Conservation (phyloP, 2,888 invertebrate species). For the Drosophila rubida region DNA sequence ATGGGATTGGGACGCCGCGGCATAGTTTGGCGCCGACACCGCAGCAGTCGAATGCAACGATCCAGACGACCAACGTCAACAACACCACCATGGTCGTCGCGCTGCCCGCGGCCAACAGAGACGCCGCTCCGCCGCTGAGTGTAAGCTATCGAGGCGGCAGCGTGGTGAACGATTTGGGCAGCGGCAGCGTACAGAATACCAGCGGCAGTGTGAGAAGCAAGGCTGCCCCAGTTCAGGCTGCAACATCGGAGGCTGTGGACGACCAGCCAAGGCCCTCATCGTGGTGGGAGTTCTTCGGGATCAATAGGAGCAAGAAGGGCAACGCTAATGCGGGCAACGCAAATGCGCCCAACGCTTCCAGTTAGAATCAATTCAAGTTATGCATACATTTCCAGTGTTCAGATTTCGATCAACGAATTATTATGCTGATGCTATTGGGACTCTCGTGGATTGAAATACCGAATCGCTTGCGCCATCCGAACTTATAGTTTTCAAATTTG, state of each 20-base stretch:
- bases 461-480: not conserved
- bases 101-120: not conserved
- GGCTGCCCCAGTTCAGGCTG: not conserved
- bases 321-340: conserved; percentile 29
- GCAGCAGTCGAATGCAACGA: conserved; percentile 40
- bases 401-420: conserved; percentile 23
- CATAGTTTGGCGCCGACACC: conserved; percentile 49
- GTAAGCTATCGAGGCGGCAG: not conserved
- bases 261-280: not conserved
- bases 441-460: not conserved
- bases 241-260: not conserved
- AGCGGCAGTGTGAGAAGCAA: not conserved
- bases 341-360: conserved; percentile 20
- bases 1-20: conserved; percentile 19
- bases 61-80: conserved; percentile 8
- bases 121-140: not conserved
- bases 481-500: not conserved
- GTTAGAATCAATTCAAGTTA: not conserved
- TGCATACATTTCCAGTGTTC: conserved; percentile 2
- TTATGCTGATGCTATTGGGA: conserved; percentile 25
- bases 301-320: conserved; percentile 41
- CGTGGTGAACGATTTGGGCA: not conserved
- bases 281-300: conserved; percentile 59
- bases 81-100: not conserved
- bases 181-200: not conserved